Percentiles rank a stretch among this genome's conserved stretches.
Evolutionary conservation across 2,113 vertebrate genomes (phyloP).

Genomic region (Puntigrus tetrazona): DNA sequence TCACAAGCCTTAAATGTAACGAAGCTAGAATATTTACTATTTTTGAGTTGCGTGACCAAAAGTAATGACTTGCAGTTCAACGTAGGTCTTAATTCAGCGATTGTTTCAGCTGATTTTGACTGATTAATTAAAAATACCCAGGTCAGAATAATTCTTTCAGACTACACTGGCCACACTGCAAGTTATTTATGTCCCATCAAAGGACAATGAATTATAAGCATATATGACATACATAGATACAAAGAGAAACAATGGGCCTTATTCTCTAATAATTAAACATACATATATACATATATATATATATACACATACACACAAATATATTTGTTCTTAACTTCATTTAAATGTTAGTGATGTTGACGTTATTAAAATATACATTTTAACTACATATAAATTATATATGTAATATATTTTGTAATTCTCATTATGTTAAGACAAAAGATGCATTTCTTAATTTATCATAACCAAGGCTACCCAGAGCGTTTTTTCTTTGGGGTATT

Average conservation of each 20-base stretch:
- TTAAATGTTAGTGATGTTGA: background rate
- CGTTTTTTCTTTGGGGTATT: too few species aligned
- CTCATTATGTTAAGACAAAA: too few species aligned
- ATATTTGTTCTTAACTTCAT: background rate
- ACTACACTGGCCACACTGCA: background rate
- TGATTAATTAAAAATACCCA: background rate
- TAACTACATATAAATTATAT: too few species aligned
- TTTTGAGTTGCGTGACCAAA: background rate
- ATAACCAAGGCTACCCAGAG: too few species aligned
- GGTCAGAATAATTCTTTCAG: background rate
- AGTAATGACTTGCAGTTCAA: background rate
- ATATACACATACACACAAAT: too few species aligned
- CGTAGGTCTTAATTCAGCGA: background rate
- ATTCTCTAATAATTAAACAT: too few species aligned
- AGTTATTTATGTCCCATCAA: too few species aligned
- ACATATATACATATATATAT: too few species aligned
- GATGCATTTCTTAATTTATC: too few species aligned
- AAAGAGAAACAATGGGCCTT: background rate
- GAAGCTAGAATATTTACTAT: background rate
- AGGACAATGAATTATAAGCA: background rate
- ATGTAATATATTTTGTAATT: too few species aligned
- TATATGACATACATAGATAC: background rate
- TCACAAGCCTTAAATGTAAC: background rate
- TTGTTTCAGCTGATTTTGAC: background rate
- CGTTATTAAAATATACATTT: too few species aligned